Evolutionary conservation across 1,140 invertebrate species (phyloP).

Genomic region (Lerema accius): DNA sequence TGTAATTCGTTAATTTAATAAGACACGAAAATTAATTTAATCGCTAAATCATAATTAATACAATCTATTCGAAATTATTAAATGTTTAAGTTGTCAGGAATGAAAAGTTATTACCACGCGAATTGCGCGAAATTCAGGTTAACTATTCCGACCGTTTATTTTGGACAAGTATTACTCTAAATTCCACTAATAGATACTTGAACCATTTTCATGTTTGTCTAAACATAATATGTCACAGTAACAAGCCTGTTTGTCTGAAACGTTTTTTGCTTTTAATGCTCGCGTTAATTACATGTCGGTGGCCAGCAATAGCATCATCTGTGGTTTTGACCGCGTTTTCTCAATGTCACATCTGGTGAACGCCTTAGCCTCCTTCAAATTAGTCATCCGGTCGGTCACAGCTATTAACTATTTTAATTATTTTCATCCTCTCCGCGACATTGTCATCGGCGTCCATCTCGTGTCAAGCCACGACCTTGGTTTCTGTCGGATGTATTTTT

Average conservation of each 20-base stretch:
- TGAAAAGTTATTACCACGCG: neutral
- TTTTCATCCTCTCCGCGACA: slow-evolving; percentile 9
- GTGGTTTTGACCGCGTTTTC: slow-evolving; percentile 49
- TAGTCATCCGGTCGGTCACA: slow-evolving; percentile 28
- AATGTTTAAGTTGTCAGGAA: neutral
- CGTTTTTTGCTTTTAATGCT: slow-evolving; percentile 4
- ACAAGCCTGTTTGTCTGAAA: neutral
- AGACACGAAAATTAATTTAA: too few relatives aligned
- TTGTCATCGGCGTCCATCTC: slow-evolving; percentile 10
- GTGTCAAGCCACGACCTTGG: neutral
- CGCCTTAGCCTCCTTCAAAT: slow-evolving; percentile 44
- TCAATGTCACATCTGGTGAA: slow-evolving; percentile 46
- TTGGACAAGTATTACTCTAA: neutral
- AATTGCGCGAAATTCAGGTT: neutral
- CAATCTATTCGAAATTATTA: neutral
- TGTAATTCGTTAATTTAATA: too few relatives aligned
- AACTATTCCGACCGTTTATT: neutral
- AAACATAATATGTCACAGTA: neutral
- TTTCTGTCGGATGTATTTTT: neutral
- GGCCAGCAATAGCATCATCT: slow-evolving; percentile 24
- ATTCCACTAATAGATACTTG: neutral
- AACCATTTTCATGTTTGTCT: neutral
- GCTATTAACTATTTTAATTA: slow-evolving; percentile 29
- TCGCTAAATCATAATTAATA: too few relatives aligned
- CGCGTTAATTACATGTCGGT: slow-evolving; percentile 17